Evolutionary conservation across 2,888 invertebrate genomes (phyloP), one percentile per base, ranked within the genome.

Genomic region (Acanthosepion pharaonis): DNA sequence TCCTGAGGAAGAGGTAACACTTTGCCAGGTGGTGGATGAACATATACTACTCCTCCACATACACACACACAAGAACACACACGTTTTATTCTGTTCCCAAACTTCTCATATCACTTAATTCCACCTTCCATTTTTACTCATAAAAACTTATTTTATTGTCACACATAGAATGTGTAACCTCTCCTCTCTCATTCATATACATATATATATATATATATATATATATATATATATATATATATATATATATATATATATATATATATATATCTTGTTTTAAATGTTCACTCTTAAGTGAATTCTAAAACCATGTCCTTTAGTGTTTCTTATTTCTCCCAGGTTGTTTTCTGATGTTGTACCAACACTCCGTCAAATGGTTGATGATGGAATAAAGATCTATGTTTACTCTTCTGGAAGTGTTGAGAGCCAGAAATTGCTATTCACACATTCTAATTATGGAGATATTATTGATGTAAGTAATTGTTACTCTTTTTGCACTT

Each of bases 391-490:
- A 78, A 98, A 98, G 95, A 98, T 99, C 94, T 99, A 98, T 97
- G 98, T 99, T 95, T 99, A 99, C 97, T 99, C 99, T 0, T 99
- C 99, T 53, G 99, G 99, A 94, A 99, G 99, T 94, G 98, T 99
- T 0, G 98, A 98, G 96, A 98, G 99, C 28, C 99, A 99, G 97
- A 98, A 99, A 97, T 98, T 99, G 23, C 98, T 99, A 8, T 99
- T 99, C 97, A 98, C 98, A 0, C 98, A 99, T 97, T 97, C 98
- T 42, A 98, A 98, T 93, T 98, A 98, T 91, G 99, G 99, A 0
- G 98, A 99, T 97, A 97, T 99, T 95, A 97, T 98, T 25, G 97
- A 98, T 96, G 98, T 98, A 96, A 96, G 95, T 96, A 92, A n/a
- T 91, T 78, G 15, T 2, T 78, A 0, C n/a, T 33, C 11, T 15